A percentile compares a stretch with the other conserved stretches of the same genome.
phyloP scores from a whole-genome alignment of 2,113 vertebrate genomes.

The Crotalus horridus region DNA sequence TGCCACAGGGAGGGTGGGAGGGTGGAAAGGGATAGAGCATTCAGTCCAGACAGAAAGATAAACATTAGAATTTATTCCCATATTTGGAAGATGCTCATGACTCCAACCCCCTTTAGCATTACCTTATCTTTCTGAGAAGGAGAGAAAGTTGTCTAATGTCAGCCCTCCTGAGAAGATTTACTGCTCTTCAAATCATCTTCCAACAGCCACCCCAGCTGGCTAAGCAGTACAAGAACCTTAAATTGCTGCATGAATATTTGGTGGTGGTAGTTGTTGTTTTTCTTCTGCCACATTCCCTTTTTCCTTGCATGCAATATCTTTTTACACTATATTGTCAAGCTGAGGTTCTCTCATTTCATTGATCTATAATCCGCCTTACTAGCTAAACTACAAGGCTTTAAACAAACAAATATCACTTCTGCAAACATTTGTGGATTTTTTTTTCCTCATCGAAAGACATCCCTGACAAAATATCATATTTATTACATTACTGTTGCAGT shows the following conservation, averaged over 20 bases:
- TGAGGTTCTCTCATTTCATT: not conserved
- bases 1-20: not conserved
- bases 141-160: not conserved
- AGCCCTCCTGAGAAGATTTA: not conserved
- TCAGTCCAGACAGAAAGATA: not conserved
- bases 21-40: not conserved
- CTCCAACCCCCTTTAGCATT: not conserved
- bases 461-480: not conserved
- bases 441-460: not conserved
- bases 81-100: not conserved
- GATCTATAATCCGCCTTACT: not conserved
- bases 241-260: not conserved
- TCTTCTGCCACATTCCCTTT: not conserved
- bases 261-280: not conserved
- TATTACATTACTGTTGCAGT: not conserved
- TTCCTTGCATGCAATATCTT: not conserved
- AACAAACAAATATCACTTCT: not conserved
- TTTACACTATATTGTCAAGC: not conserved
- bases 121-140: not conserved
- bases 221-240: not conserved
- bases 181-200: not conserved
- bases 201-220: not conserved
- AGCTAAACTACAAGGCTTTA: not conserved
- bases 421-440: not conserved
- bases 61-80: not conserved